A percentile compares a stretch with the other conserved stretches of the same genome.
Conservation (phyloP, 2,797 vertebrate species). For the Cyprinella venusta region DNA sequence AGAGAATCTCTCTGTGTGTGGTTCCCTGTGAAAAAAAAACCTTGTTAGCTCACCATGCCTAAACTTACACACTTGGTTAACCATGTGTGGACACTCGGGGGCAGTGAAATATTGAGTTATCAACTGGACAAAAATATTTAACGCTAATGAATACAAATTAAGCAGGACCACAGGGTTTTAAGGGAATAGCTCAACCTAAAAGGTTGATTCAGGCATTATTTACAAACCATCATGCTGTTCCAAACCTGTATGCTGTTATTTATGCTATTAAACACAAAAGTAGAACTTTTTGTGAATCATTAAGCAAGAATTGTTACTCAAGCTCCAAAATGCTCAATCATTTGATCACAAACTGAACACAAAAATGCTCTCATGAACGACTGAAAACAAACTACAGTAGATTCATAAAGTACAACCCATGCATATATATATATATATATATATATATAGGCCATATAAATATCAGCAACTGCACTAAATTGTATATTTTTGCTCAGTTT, state of each 20-base stretch:
- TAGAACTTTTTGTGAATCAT: not conserved
- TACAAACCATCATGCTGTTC: not conserved
- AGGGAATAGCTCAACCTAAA: not conserved
- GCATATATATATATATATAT: too few relatives aligned
- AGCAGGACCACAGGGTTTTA: not conserved
- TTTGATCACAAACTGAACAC: not conserved
- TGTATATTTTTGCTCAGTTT: not conserved
- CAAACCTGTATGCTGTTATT: not conserved
- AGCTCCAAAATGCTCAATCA: not conserved
- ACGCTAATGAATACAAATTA: not conserved
- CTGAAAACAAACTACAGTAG: not conserved
- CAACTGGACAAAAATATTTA: not conserved
- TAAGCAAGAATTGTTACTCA: not conserved
- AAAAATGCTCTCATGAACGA: too few relatives aligned
- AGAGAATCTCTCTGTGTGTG: constrained; percentile 11
- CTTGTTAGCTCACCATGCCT: not conserved
- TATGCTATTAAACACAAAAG: not conserved
- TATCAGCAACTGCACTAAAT: not conserved
- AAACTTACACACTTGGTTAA: constrained; percentile 24
- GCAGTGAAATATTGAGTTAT: constrained; percentile 19
- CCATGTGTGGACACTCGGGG: not conserved
- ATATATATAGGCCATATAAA: not conserved
- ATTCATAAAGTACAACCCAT: not conserved
- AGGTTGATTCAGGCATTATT: not conserved
- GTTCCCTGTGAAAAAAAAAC: not conserved